A percentile compares a stretch with the other conserved stretches of the same genome.
Conservation (phyloP, 2,888 invertebrate genomes). For the Anoplius nigerrimus region DNA sequence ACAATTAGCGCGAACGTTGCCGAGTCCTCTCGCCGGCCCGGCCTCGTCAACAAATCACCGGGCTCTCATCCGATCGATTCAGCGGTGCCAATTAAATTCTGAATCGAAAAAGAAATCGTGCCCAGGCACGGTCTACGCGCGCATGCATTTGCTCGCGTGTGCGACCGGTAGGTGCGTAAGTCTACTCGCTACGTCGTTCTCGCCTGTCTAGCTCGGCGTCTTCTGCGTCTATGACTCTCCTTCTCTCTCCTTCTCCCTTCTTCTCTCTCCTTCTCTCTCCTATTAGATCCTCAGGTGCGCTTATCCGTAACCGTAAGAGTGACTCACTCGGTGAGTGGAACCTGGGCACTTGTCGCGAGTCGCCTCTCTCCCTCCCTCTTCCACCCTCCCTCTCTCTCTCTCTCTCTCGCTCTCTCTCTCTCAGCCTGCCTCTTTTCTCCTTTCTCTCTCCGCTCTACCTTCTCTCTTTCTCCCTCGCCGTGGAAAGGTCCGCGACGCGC, state of each 20-base stretch:
- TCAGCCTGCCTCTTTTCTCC: neutral
- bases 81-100: too few relatives aligned
- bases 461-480: neutral
- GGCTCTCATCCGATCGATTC: too few relatives aligned
- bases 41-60: too few relatives aligned
- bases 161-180: too few relatives aligned
- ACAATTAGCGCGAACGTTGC: too few relatives aligned
- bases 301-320: conserved; percentile 42
- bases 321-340: conserved; percentile 54
- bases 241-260: neutral
- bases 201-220: neutral
- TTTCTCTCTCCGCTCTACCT: neutral
- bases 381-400: conserved; percentile 4
- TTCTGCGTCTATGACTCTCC: too few relatives aligned
- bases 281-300: conserved; percentile 2
- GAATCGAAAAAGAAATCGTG: too few relatives aligned
- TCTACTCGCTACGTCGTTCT: too few relatives aligned
- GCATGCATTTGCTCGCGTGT: too few relatives aligned
- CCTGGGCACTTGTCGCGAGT: conserved; percentile 54
- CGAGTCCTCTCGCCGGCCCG: too few relatives aligned
- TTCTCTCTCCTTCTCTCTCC: neutral
- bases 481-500: conserved; percentile 27
- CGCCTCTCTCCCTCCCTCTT: conserved; percentile 18
- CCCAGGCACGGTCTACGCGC: too few relatives aligned
- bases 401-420: neutral